phyloP scores from a whole-genome alignment of 2,797 vertebrate species.

The Carcharodon carcharias region DNA sequence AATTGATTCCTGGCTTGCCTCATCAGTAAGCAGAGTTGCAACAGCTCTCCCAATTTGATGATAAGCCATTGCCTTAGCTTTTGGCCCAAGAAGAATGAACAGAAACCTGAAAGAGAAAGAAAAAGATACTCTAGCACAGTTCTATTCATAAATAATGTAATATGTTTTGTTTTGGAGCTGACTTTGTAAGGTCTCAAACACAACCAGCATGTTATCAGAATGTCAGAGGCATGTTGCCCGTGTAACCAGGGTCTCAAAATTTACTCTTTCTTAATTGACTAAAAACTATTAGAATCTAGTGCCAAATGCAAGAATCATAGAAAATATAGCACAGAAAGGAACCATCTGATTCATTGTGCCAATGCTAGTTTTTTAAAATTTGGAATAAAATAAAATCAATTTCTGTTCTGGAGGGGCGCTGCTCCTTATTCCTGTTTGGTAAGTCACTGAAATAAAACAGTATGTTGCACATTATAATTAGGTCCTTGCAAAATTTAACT shows the following conservation, averaged over 20 bases:
- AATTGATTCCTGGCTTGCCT: conserved; percentile 49
- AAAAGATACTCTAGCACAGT: not conserved
- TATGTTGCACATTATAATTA: not conserved
- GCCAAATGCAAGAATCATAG: not conserved
- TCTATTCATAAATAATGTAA: not conserved
- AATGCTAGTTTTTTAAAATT: not conserved
- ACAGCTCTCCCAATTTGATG: conserved; percentile 62
- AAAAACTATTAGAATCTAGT: not conserved
- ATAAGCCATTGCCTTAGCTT: conserved; percentile 48
- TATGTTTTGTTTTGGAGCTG: not conserved
- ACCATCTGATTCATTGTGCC: not conserved
- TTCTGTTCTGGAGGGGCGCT: not conserved
- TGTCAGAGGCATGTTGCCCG: not conserved
- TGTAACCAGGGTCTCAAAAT: not conserved
- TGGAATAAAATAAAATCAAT: not conserved
- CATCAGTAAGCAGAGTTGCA: conserved; percentile 59
- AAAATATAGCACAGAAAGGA: not conserved
- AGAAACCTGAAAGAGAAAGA: conserved; percentile 55
- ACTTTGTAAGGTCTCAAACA: not conserved
- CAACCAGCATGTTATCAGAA: not conserved
- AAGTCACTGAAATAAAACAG: not conserved
- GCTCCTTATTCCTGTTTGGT: not conserved
- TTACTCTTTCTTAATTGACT: not conserved
- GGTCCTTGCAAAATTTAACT: not conserved
- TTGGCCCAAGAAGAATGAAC: conserved; percentile 62